Conservation (phyloP, 2,113 vertebrate genomes). For the Hirundichthys speculiger region DNA sequence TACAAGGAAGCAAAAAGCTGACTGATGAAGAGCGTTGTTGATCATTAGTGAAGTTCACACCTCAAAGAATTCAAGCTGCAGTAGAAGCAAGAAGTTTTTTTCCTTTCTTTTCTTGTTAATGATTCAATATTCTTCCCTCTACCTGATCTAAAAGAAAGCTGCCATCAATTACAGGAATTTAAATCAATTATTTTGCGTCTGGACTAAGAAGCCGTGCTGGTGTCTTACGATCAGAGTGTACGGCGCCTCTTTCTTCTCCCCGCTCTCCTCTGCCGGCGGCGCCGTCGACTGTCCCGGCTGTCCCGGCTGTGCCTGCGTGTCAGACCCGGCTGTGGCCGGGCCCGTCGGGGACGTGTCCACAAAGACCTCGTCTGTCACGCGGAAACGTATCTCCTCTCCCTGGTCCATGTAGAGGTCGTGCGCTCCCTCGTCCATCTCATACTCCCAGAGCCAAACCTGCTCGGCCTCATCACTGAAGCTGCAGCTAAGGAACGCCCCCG, state of each 20-base stretch:
- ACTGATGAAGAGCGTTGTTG: too few species aligned
- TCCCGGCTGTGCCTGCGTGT: constrained; percentile 59
- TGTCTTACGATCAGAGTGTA: constrained; percentile 91
- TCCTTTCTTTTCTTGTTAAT: too few species aligned
- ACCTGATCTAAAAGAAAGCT: too few species aligned
- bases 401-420: constrained; percentile 99
- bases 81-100: too few species aligned
- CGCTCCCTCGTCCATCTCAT: constrained; percentile 95
- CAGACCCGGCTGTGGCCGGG: constrained; percentile 80
- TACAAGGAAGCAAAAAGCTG: too few species aligned
- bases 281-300: constrained; percentile 54
- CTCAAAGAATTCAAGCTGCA: too few species aligned
- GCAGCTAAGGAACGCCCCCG: constrained; percentile 75
- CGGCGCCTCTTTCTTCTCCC: constrained; percentile 90
- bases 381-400: constrained; percentile 94
- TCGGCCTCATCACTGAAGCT: constrained; percentile 90
- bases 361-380: constrained; percentile 93
- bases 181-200: too few species aligned
- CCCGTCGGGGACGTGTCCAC: constrained; percentile 93
- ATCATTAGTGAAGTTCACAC: too few species aligned
- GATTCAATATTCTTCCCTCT: too few species aligned
- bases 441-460: constrained; percentile 99
- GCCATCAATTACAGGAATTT: too few species aligned
- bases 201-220: neutral
- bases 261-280: constrained; percentile 45